These are phyloP conservation scores for Pollicipes pollicipes DNA, from an alignment of 1,140 invertebrate species.

Conservation along the genomic window DNA sequence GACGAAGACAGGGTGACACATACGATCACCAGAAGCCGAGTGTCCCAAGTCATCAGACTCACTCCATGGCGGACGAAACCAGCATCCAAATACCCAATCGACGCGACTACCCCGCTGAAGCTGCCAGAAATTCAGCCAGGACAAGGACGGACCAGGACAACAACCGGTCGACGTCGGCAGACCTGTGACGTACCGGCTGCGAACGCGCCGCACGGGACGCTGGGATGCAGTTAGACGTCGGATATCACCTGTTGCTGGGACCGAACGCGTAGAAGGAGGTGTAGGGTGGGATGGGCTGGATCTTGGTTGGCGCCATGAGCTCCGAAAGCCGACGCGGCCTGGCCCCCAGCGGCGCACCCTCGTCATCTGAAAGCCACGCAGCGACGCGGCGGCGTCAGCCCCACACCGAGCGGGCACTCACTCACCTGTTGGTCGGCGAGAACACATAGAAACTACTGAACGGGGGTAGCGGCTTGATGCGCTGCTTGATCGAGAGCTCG, in stretches of 20 bases:
- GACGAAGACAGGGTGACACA: too few species aligned
- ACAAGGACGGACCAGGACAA: background rate
- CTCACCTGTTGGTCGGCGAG: conserved; percentile 29
- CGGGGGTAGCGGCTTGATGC: conserved; percentile 45
- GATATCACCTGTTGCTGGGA: conserved; percentile 67
- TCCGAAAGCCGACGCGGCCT: conserved; percentile 49
- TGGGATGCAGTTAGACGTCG: background rate
- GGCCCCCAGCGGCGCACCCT: conserved; percentile 40
- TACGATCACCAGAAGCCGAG: too few species aligned
- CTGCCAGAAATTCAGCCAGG: too few species aligned
- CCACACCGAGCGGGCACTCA: conserved; percentile 3
- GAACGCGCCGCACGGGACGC: too few species aligned
- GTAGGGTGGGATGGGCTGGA: conserved; percentile 82
- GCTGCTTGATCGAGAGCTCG: conserved; percentile 35
- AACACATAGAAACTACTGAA: conserved; percentile 43
- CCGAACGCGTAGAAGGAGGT: conserved; percentile 93
- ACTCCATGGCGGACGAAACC: too few species aligned
- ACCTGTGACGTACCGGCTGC: too few species aligned
- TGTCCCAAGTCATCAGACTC: too few species aligned
- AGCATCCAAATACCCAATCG: too few species aligned
- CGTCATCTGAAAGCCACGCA: too few species aligned
- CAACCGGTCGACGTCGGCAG: too few species aligned
- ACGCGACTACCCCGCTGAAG: too few species aligned
- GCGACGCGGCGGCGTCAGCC: too few species aligned
- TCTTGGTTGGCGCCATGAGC: conserved; percentile 56